Evolutionary conservation across 2,888 invertebrate genomes (phyloP), one percentile per base, ranked within the genome.

Genomic region (Phlogophora meticulosa): DNA sequence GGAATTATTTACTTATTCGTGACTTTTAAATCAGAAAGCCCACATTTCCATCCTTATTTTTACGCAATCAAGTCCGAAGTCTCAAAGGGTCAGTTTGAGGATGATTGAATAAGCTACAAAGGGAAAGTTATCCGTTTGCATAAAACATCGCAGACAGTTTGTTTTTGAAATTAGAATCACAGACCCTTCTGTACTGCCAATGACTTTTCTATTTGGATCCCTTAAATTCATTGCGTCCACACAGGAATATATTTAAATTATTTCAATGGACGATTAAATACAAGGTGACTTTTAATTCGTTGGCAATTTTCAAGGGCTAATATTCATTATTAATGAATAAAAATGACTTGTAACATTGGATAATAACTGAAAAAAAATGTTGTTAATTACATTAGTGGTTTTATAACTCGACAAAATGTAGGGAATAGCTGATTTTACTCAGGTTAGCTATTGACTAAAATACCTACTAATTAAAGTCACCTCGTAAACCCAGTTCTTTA

Each of bases 21-120:
- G 17, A 49, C 15, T 22, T 38, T 7, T n/a, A 53, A 32, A 34
- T 75, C 67, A 52, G 43, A 20, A 56, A 68, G 20, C 42, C 32
- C 42, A 69, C 34, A 46, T 62, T 45, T 32, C n/a, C 17, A 42
- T 42, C 57, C 43, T 57, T 60, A 46, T 56, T 53, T 53, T 72
- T 61, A 72, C 32, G 60, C 48, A 78, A 75, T 58, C 75, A 78
- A 72, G 53, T 58, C 57, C 42, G 49, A 61, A 22, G 17, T 49
- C 56, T 61, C 45, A 10, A 28, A 60, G 66, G 73, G 65, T 78
- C 73, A 58, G 43, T 64, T 45, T 34, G 48, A 45, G 52, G 40
- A 64, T 72, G 78, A 77, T 74, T 74, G 72, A 72, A 60, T 77
- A 59, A 75, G 20, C 48, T 45, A 45, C 72, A 53, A 60, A 72